Evolutionary conservation across 2,797 vertebrate species (phyloP), one percentile per base, ranked within the genome.

Genomic region (Philypnodon macrostomus): DNA sequence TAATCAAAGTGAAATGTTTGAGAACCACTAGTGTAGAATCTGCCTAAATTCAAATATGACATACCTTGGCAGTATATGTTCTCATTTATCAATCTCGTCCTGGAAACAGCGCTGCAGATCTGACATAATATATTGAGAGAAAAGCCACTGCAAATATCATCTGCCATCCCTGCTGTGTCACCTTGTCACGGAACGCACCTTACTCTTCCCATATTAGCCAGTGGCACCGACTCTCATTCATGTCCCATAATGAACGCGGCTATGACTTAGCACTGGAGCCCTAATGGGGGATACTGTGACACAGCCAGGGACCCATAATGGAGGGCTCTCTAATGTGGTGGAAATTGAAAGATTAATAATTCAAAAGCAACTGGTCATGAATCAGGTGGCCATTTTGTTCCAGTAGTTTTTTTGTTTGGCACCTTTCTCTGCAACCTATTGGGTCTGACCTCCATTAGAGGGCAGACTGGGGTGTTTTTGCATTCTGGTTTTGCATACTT

Each of bases 321-420:
- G 83, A 86, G 75, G 76, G 76, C 87, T 84, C 87, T 88, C 90
- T 91, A 92, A 92, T 90, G 89, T 65, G 33, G 77, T 85, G 88
- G 88, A 93, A 95, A 95, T 95, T 91, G 93, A 91, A 89, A 75
- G 85, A 93, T 95, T 92, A 95, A 96, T 95, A 93, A 95, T 96
- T 95, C 91, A 95, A 89, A 88, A 89, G 88, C 78, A 85, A 85
- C 80, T 85, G 83, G 84, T 89, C 90, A 90, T 93, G 91, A 93
- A 94, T 96, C 92, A 93, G 86, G 66, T 18, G 54, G 75, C 77
- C 75, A 83, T 84, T 85, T 85, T 83, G 64, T 77, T 71, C 67
- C 62, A 52, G 57, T 19, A 38, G 50, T 81, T 79, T 77, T 79
- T 78, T 70, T 73, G 51, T 66, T 65, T 27, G 54, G 47, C 56